Percentiles rank a stretch among this genome's conserved stretches.
These are phyloP conservation scores for Enteromius treurensis DNA, from an alignment of 2,797 vertebrate genomes.

Conservation along the genomic window DNA sequence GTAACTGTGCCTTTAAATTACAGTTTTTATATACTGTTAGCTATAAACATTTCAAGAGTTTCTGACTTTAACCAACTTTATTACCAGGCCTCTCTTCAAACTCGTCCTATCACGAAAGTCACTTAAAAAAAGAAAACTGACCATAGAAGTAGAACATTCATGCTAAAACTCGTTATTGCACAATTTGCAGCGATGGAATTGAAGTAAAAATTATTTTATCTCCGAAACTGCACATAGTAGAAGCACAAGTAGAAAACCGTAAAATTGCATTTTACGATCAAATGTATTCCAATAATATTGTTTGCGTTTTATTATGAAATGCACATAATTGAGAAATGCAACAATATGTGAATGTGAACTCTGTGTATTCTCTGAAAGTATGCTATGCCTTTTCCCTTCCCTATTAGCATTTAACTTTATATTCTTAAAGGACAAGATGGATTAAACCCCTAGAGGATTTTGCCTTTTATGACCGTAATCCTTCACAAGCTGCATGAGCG, in stretches of 20 bases:
- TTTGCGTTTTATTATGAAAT: not conserved
- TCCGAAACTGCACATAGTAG: not conserved
- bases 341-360: not conserved
- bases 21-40: not conserved
- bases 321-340: not conserved
- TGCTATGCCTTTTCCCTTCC: not conserved
- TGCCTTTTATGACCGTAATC: conserved; percentile 35
- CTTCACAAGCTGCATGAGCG: conserved; percentile 36
- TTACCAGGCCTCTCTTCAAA: not conserved
- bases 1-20: not conserved
- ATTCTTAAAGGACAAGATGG: conserved; percentile 21
- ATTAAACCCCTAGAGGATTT: conserved; percentile 38
- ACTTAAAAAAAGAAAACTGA: not conserved
- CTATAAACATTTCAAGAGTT: conserved; percentile 9
- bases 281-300: not conserved
- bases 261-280: not conserved
- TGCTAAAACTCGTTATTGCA: not conserved
- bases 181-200: not conserved
- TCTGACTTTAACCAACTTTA: not conserved
- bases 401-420: conserved; percentile 27
- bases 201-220: not conserved
- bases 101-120: not conserved
- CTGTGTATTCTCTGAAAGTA: not conserved
- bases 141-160: not conserved
- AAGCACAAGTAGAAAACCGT: not conserved